Base-by-base conservation (phyloP, 2,888 invertebrate species). In the Troides oblongomaculatus region DNA sequence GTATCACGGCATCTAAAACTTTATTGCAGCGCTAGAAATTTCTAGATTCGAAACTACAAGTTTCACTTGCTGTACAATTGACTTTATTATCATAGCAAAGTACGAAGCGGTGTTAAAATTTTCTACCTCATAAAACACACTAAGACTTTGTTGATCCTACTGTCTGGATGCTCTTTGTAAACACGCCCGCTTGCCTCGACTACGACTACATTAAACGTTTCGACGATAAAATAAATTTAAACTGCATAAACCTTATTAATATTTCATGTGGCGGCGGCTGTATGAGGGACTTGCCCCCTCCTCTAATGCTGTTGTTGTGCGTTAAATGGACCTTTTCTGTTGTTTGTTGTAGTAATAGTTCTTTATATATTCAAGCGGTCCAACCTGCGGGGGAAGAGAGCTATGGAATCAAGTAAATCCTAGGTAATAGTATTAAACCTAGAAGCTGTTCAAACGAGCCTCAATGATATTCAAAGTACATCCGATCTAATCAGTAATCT, bases 1-100 rank as follows among this genome's bases (percentile, higher is more conserved):
- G 46, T 46, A 46, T 14, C 46, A 3, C 46, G 14, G 46, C 4
- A 46, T 46, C 46, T 46, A 46, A 46, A 72, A 74, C 65, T 72
- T 72, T 70, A 65, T 66, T 57, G 50, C 36, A 58, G 36, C 60
- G 60, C 66, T 69, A 58, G 68, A 71, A 72, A 68, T 68, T 66
- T 64, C 67, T 70, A 62, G 69, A 71, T 69, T 71, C 61, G 63
- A 69, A 64, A 66, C 43, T 68, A 63, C 71, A 74, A 80, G 76
- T 82, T 83, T 80, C 82, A 84, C 83, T 83, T 83, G 79, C 81
- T 83, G 84, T 82, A 87, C 84, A 86, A 85, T 86, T 86, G 81
- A 80, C 79, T 81, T 84, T 85, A 84, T 86, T 85, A 84, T 81
- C 82, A 83, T 83, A 83, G 80, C 76, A 79, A 80, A 81, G 79